These are phyloP conservation scores for Liopterus haemorrhoidalis DNA, from an alignment of 2,888 invertebrate species.

Conservation along the genomic window DNA sequence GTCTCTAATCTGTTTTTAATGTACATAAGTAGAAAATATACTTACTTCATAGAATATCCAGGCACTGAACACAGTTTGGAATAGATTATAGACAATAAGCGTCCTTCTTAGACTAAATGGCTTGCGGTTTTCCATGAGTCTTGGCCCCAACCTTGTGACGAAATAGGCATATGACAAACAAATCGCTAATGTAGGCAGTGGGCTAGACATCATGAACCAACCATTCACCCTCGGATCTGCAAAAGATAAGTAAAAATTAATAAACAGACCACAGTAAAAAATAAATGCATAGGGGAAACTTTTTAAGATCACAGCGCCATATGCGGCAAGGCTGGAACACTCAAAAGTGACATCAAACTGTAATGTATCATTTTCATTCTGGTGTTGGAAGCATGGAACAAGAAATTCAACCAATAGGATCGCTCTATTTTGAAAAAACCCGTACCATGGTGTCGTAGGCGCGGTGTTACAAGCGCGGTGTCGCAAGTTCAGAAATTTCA, in stretches of 20 bases:
- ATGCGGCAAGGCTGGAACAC: too few relatives aligned
- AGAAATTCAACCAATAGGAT: too few relatives aligned
- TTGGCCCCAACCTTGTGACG: conserved; percentile 75
- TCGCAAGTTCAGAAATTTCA: too few relatives aligned
- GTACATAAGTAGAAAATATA: conserved; percentile 30
- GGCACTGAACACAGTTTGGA: conserved; percentile 83
- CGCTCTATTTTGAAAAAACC: too few relatives aligned
- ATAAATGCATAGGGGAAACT: too few relatives aligned
- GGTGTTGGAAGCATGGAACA: too few relatives aligned
- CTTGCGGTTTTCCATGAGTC: conserved; percentile 83
- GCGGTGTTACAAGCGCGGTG: too few relatives aligned
- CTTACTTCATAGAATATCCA: conserved; percentile 90
- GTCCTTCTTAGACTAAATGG: conserved; percentile 74
- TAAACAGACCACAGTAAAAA: too few relatives aligned
- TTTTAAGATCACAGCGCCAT: too few relatives aligned
- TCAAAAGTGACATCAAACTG: too few relatives aligned
- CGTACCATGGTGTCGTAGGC: too few relatives aligned
- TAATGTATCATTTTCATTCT: too few relatives aligned
- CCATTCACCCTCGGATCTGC: conserved; percentile 83
- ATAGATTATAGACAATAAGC: conserved; percentile 80
- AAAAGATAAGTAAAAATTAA: conserved; percentile 38
- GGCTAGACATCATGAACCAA: conserved; percentile 87
- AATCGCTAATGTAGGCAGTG: conserved; percentile 75
- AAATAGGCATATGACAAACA: conserved; percentile 80
- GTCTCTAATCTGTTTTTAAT: conserved; percentile 17